phyloP scores from a whole-genome alignment of 2,888 invertebrate species.

The Cartodere bifasciata region DNA sequence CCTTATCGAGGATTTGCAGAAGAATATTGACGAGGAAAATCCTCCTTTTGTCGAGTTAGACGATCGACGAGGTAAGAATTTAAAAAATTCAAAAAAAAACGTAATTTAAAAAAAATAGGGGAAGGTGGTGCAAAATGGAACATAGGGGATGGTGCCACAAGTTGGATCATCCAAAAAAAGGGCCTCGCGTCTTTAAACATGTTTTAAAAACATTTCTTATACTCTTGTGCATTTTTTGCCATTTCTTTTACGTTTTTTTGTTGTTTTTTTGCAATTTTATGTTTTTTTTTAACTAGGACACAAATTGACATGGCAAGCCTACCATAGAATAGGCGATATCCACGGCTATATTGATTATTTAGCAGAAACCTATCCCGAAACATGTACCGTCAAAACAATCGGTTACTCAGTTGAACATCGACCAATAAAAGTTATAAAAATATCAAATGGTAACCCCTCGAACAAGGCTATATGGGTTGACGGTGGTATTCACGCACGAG shows the following conservation, averaged over 20 bases:
- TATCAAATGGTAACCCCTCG: slow-evolving; percentile 50
- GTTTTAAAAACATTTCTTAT: no score
- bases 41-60: slow-evolving; percentile 59
- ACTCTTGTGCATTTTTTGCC: no score
- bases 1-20: slow-evolving; percentile 67
- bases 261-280: no score
- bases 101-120: no score
- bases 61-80: slow-evolving; percentile 30
- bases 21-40: slow-evolving; percentile 68
- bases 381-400: slow-evolving; percentile 59
- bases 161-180: no score
- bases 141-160: no score
- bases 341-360: slow-evolving; percentile 60
- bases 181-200: no score
- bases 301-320: slow-evolving; percentile 64
- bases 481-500: slow-evolving; percentile 75
- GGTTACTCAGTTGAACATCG: slow-evolving; percentile 64
- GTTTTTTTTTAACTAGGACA: slow-evolving; percentile 32
- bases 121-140: no score
- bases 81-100: no score
- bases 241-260: no score
- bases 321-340: slow-evolving; percentile 56
- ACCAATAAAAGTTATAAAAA: slow-evolving; percentile 55
- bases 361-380: slow-evolving; percentile 55
- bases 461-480: slow-evolving; percentile 56